Conservation (phyloP, 2,888 invertebrate genomes). For the Tinea semifulvella region DNA sequence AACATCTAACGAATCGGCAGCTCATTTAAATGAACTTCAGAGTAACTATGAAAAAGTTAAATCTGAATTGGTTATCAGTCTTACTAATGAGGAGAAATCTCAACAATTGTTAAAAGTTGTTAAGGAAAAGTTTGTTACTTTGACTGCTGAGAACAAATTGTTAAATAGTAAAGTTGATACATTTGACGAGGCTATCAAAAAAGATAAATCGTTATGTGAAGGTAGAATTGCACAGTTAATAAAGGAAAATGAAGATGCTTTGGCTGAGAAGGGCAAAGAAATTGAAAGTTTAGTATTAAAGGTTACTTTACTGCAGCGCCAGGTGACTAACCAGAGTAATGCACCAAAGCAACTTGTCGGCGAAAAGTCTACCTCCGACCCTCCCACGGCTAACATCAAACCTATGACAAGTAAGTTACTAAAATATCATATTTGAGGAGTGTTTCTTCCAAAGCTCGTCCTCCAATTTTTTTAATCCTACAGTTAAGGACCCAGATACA, state of each 20-base stretch:
- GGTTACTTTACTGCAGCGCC: conserved; percentile 73
- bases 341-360: conserved; percentile 28
- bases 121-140: conserved; percentile 75
- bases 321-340: conserved; percentile 73
- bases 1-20: conserved; percentile 30
- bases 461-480: too few relatives aligned
- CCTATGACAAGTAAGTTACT: conserved; percentile 82
- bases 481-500: too few relatives aligned
- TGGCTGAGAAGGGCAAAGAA: conserved; percentile 69
- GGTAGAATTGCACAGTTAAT: conserved; percentile 74
- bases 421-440: too few relatives aligned
- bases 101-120: conserved; percentile 77
- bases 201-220: conserved; percentile 74
- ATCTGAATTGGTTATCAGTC: conserved; percentile 69
- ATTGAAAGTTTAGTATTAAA: conserved; percentile 78
- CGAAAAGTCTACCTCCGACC: conserved; percentile 66
- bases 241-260: conserved; percentile 74
- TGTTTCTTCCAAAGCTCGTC: too few relatives aligned
- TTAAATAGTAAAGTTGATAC: conserved; percentile 65
- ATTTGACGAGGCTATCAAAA: conserved; percentile 46
- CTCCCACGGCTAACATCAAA: conserved; percentile 90
- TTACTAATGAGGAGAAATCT: conserved; percentile 72
- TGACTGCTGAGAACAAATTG: conserved; percentile 74
- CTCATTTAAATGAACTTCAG: conserved; percentile 49
- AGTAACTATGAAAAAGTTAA: conserved; percentile 68